These are phyloP conservation scores for Lasioglossum albipes DNA, from an alignment of 1,140 invertebrate species.

Conservation along the genomic window DNA sequence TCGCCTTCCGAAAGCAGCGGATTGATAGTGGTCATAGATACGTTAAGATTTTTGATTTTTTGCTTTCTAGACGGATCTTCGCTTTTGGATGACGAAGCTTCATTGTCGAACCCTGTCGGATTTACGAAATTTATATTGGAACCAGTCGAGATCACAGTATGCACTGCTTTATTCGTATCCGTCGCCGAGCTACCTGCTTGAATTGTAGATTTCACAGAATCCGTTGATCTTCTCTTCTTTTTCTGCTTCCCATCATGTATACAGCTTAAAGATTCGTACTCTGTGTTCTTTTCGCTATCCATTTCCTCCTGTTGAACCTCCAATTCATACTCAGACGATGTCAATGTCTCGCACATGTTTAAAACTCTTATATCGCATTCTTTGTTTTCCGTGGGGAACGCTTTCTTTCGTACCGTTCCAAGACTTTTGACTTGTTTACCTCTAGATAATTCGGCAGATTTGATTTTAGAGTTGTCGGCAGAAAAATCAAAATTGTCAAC, in stretches of 20 bases:
- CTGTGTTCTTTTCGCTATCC: conserved; percentile 22
- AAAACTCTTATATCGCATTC: neutral
- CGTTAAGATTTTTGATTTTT: neutral
- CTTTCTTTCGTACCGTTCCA: neutral
- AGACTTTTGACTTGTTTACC: neutral
- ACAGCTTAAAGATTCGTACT: neutral
- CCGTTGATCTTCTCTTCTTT: neutral
- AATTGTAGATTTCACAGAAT: neutral
- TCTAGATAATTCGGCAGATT: neutral
- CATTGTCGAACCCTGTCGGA: neutral
- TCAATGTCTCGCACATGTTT: conserved; percentile 21
- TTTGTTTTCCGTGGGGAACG: conserved; percentile 4
- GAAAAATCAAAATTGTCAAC: conserved; percentile 43
- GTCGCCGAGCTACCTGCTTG: neutral
- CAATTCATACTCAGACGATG: conserved; percentile 44
- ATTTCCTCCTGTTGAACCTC: conserved; percentile 8
- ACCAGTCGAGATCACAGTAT: neutral
- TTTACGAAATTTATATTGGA: neutral
- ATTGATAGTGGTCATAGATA: neutral
- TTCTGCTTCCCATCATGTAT: neutral
- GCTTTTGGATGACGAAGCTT: neutral
- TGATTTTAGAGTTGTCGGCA: neutral
- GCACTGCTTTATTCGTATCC: neutral
- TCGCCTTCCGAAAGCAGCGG: neutral
- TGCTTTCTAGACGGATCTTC: neutral